Conservation (phyloP, 2,888 invertebrate species). For the Drosophila gaucha region DNA sequence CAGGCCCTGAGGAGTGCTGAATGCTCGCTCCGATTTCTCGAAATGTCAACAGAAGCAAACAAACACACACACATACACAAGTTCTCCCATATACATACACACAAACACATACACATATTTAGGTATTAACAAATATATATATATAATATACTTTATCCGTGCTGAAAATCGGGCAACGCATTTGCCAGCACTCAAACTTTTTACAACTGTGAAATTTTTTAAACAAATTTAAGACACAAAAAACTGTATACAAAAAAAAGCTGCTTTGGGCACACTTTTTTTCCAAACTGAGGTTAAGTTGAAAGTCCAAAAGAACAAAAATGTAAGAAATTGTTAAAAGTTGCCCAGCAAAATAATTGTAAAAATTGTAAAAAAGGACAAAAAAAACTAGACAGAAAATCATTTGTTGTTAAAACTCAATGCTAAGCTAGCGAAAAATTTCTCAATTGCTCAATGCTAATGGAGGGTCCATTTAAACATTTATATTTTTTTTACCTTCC, state of each 20-base stretch:
- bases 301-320: constrained; percentile 50
- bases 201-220: constrained; percentile 74
- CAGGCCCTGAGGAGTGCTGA: constrained; percentile 17
- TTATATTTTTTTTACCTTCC: neutral
- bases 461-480: neutral
- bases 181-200: constrained; percentile 49
- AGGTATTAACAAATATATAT: constrained; percentile 75
- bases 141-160: constrained; percentile 47
- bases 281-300: constrained; percentile 39
- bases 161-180: constrained; percentile 32
- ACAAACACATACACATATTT: constrained; percentile 46
- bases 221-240: constrained; percentile 2
- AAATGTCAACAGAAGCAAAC: constrained; percentile 69
- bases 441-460: constrained; percentile 42
- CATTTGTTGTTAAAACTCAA: constrained; percentile 34
- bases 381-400: constrained; percentile 5
- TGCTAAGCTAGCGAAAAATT: constrained; percentile 41
- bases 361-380: constrained; percentile 37
- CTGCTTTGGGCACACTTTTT: constrained; percentile 27
- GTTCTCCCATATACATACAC: too few relatives aligned
- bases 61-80: constrained; percentile 20
- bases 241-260: constrained; percentile 16
- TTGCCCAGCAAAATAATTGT: constrained; percentile 39
- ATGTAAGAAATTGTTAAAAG: constrained; percentile 21
- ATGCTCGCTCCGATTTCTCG: constrained; percentile 80